Evolutionary conservation across 2,797 vertebrate species (phyloP), one percentile per base, ranked within the genome.

Genomic region (Corythornis leucogaster): DNA sequence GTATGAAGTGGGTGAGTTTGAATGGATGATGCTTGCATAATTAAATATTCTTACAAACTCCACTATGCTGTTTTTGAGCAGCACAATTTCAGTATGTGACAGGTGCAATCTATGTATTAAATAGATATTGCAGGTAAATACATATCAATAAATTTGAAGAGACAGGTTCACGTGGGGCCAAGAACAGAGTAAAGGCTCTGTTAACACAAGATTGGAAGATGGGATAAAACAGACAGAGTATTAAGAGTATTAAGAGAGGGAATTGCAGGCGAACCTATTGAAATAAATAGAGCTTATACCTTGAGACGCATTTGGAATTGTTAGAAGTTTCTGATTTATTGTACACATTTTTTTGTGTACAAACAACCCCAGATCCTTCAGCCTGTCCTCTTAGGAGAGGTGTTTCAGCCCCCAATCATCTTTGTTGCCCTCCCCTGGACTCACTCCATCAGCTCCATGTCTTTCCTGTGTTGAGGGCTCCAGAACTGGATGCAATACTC

Each of bases 101-200:
- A 8, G 0, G 0, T 30, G 12, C 12, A 19, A 10, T 19, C 43
- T 67, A 3, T 5, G 3, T 2, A 12, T 45, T 4, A 14, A 58
- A 58, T 62, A 68, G 61, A 50, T 14, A 35, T 4, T 50, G 40
- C 20, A 3, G 25, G 20, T 16, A 26, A 58, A 54, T 5, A 5
- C 19, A 0, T 6, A 5, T 2, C 4, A 33, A 38, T 45, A 55
- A 45, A 12, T 19, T 19, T 2, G 30, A 77, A 26, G 19, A 45
- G 25, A 33, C 16, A 22, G 33, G 30, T 4, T 48, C 16, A 1
- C 2, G 5, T 26, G 25, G 9, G 46, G 45, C 22, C 15, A 26
- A 7, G 69, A 28, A 5, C 8, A 19, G 50, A 43, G 53, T 28
- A 28, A 5, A 38, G 55, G 13, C 46, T 15, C 20, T 40, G 53